Evolutionary conservation across 2,888 invertebrate species (phyloP), one percentile per base, ranked within the genome.

Genomic region (Lasioglossum figueresi): DNA sequence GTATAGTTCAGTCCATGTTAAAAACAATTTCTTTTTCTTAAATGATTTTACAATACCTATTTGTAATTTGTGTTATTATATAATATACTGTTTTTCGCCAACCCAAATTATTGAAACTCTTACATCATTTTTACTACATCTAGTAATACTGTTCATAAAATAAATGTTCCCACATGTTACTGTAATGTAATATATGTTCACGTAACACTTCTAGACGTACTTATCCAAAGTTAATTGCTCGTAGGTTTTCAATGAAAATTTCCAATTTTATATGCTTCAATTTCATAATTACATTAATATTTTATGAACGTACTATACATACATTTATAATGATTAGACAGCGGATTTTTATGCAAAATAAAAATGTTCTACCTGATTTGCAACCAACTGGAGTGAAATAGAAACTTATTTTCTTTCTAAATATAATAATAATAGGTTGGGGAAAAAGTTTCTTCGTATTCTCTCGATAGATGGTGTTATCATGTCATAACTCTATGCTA

Each of bases 251-350:
- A 40, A 34, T 19, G 6, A 34, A 71, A 66, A 48, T 5, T 66
- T 72, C 19, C 37, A 74, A 31, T 37, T 73, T 43, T 79, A 56
- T 79, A 72, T 76, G 70, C 19, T 72, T 70, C 43, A 82, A 66
- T 78, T 80, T 72, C 43, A 85, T 81, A 59, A 74, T 81, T 63
- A 68, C 40, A 78, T 52, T 37, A 27, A 68, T 34, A 71, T 75
- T 89, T 37, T 79, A 75, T 73, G 76, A 78, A 76, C 66, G 37
- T 73, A 16, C 34, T n/a, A 23, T 52, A n/a, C 79, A 68, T 75
- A 81, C 84, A 91, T 89, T 85, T 86, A 87, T 78, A 88, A 79
- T 43, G 43, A 43, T 43, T 43, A 43, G 43, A 43, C 43, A 43
- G 43, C 4, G 4, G 4, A 43, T 43, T 14, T 12, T 43, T 14